Base-by-base conservation (phyloP, 2,113 vertebrate species). In the Platanista minor region DNA sequence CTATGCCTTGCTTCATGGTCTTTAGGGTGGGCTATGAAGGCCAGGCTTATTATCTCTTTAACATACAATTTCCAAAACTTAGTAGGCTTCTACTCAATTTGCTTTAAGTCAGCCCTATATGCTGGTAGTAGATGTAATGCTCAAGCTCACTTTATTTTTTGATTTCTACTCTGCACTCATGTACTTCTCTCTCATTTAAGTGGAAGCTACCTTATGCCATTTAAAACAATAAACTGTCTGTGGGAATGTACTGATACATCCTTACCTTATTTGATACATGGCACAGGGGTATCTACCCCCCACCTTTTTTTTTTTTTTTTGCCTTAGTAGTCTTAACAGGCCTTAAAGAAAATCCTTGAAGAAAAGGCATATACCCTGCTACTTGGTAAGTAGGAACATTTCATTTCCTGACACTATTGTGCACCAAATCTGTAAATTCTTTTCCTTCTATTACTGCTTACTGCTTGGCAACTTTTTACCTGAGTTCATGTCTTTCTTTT, bases 201-300 rank as follows among this genome's bases (percentile, higher is more conserved):
- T 61, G 57, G 43, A 31, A 91, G 39, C 18, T 80, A 36, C 8
- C 20, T 46, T 86, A 46, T 77, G 23, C 13, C 80, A 69, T 77
- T 8, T 27, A 61, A 75, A 77, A 49, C 8, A 69, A 21, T 39
- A 85, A n/a, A 49, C 5, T 41, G 8, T 20, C 43, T 54, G 14
- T 84, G 33, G 33, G 41, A 91, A 72, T 2, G 25, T 7, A 57
- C 20, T 57, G 54, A 57, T 57, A 64, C 5, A 54, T 64, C 25
- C 17, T 46, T 86, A 81, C 25, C 17, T 46, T 86, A 81, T 39
- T 85, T 93, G 36, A 33, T 52, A 72, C 27, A 61, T 90, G 43
- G 27, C 17, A 9, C 21, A 49, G 6, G 5, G 8, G 9, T 33
- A 2, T 10, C 2, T 5, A 20, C 11, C 5, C 7, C 3, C 1